Evolutionary conservation across 2,113 vertebrate species (phyloP), one percentile per base, ranked within the genome.

Genomic region (Spea multiplicata): DNA sequence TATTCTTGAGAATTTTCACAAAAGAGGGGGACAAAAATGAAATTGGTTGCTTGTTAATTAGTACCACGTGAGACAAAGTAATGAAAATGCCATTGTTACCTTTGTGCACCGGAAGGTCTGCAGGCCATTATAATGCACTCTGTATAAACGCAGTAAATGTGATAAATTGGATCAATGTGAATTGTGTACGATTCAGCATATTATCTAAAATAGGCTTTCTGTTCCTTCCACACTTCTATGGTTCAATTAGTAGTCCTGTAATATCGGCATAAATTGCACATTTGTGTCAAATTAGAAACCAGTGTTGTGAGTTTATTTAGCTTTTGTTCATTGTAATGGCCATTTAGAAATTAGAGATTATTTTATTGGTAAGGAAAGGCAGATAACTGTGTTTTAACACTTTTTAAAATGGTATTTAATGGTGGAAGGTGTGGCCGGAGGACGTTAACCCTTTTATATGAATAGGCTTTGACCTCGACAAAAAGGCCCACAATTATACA

Each of bases 171-270:
- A 84, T 83, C 82, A 82, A n/a, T 87, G 84, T 86, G 83, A 86
- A 77, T 75, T 84, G 49, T 83, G 70, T 76, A 85, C 86, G 55
- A 82, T 88, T 86, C 83, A 86, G 75, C 81, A 17, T 84, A 66
- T 86, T 87, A 85, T 85, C 81, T 84, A 88, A 67, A 88, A 86
- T 83, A 84, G 78, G 67, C 77, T 67, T 30, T 78, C 75, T 82
- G 84, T 83, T 87, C 80, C 71, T 5, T 4, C 78, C 53, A 85
- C 82, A 82, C 81, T 49, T 44, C 6, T 67, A 9, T 50, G 77
- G 73, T 74, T 64, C 76, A 81, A 83, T 81, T 76, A 76, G 80
- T 73, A 82, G 68, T 6, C 52, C 44, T 84, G 71, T 61, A 71
- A 67, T 61, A 76, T 83, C 62, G 45, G 72, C 73, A 77, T 84